These are phyloP conservation scores for Plutomurus gul DNA, from an alignment of 1,140 invertebrate genomes.

Conservation along the genomic window DNA sequence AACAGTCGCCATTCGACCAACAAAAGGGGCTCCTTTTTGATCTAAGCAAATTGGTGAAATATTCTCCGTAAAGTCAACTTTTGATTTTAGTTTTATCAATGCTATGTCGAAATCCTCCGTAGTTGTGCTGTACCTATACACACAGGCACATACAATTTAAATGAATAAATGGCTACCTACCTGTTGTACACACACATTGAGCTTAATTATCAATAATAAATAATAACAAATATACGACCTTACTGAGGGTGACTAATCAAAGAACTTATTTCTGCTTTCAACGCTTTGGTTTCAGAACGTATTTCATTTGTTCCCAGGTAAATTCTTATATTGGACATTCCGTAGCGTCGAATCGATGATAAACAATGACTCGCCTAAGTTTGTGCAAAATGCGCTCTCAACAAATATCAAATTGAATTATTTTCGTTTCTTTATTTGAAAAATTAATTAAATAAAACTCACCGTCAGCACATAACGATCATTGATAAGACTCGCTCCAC, in stretches of 20 bases:
- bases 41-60: conserved; percentile 81
- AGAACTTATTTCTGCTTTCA: neutral
- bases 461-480: neutral
- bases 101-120: conserved; percentile 88
- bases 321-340: neutral
- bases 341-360: neutral
- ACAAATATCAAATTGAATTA: neutral
- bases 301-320: conserved; percentile 15
- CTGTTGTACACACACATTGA: too few species aligned
- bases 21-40: conserved; percentile 67
- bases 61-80: conserved; percentile 75
- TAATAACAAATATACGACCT: neutral
- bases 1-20: conserved; percentile 71
- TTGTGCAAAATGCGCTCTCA: too few species aligned
- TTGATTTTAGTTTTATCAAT: conserved; percentile 73
- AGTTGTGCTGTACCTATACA: conserved; percentile 67
- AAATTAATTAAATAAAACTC: neutral
- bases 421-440: neutral
- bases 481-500: conserved; percentile 9
- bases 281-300: neutral
- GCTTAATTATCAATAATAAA: neutral
- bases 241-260: neutral
- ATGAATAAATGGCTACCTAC: too few species aligned
- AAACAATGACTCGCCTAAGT: conserved; percentile 11
- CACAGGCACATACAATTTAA: neutral